Base-by-base conservation (phyloP, 2,888 invertebrate species). In the Acanthopleura granulata region DNA sequence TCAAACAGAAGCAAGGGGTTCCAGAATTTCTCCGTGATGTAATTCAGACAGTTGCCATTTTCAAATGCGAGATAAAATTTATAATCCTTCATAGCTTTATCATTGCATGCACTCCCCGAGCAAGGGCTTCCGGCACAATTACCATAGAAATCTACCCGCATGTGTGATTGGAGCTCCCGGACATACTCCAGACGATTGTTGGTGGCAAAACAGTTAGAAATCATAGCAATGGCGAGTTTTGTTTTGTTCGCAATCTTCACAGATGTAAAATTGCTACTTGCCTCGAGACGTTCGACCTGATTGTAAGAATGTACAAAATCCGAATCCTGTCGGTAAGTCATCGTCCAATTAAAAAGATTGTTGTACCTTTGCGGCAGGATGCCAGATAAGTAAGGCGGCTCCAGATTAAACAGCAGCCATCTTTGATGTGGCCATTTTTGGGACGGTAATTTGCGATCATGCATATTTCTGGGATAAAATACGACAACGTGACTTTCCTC, bases 21-120 rank as follows among this genome's bases (percentile, higher is more conserved):
- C 69, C 69, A 66, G 18, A 66, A 29, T 27, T 66, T 66, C 12
- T 66, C 69, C 16, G 25, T 66, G 16, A 66, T 66, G 69, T 66
- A 66, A 66, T 14, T 25, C 27, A 18, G 3, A 29, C 69, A 66
- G 27, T 66, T 66, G 6, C 25, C 16, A 66, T 66, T 66, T 27
- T 66, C 69, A 30, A 66, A 66, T 9, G 69, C 22, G 4, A 66
- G 69, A 29, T 25, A 29, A 25, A 66, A 66, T 30, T 66, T 66
- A 12, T 66, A 66, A 4, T 66, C 4, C 27, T 27, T 66, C 27
- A 66, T n/a, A 25, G 25, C 27, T 22, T 3, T 25, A 29, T 25
- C 69, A 16, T 27, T 25, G 4, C 25, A 16, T 66, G 16, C 25
- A 22, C 30, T 9, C 30, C 3, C 1, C 25, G 69, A 25, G 30